phyloP scores from a whole-genome alignment of 2,888 invertebrate genomes.

The Eucera pruinosa region DNA sequence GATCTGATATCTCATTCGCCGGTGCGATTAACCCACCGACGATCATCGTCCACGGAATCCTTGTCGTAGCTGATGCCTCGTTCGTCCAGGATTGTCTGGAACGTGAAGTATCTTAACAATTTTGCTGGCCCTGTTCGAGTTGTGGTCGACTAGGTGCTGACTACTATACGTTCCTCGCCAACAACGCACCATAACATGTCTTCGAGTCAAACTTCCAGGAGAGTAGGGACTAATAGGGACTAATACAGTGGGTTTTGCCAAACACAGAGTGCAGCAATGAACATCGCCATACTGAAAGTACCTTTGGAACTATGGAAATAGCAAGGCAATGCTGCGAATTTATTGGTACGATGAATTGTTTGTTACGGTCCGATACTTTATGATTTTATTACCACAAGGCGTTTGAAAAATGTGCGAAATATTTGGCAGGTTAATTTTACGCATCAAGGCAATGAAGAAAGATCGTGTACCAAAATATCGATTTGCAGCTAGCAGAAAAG shows the following conservation, averaged over 20 bases:
- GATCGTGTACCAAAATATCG: no score
- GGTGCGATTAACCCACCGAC: slow-evolving; percentile 26
- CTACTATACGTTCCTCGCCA: not conserved
- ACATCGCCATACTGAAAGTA: no score
- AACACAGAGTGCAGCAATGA: no score
- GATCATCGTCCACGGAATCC: slow-evolving; percentile 24
- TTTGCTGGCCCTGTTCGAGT: not conserved
- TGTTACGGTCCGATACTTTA: no score
- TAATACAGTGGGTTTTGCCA: not conserved
- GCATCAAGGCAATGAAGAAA: no score
- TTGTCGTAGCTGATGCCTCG: not conserved
- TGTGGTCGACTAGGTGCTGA: not conserved
- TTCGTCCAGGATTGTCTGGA: not conserved
- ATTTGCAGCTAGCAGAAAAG: not conserved
- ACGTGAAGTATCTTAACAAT: not conserved
- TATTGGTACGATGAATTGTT: no score
- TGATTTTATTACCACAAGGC: no score
- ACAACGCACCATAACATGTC: no score
- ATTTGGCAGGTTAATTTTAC: no score
- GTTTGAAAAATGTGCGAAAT: no score
- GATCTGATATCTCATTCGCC: slow-evolving; percentile 51
- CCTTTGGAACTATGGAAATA: no score
- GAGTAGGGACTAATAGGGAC: not conserved
- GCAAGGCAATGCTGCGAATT: no score
- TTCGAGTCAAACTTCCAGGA: not conserved